phyloP scores from a whole-genome alignment of 2,888 invertebrate genomes.

The Mongoloraphidia duomilia region DNA sequence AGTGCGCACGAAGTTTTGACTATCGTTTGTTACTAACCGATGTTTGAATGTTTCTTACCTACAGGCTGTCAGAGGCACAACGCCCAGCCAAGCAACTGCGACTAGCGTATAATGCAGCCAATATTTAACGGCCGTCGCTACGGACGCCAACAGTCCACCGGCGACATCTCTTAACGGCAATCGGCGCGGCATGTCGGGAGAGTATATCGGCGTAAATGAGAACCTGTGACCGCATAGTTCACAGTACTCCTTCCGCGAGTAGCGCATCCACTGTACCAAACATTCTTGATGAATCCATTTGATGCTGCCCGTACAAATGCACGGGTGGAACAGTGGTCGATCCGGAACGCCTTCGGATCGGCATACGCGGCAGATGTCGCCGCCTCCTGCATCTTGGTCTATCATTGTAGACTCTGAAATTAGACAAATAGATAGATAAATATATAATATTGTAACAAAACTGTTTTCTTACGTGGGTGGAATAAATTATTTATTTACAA shows the following conservation, averaged over 20 bases:
- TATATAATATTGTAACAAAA: too few relatives aligned
- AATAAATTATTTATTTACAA: too few relatives aligned
- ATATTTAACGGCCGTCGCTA: constrained; percentile 84
- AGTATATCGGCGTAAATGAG: constrained; percentile 97
- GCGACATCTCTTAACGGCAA: constrained; percentile 86
- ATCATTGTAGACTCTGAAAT: constrained; percentile 14
- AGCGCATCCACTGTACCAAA: constrained; percentile 97
- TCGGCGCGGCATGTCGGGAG: constrained; percentile 99
- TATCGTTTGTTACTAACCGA: too few relatives aligned
- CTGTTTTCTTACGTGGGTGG: too few relatives aligned
- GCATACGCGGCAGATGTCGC: constrained; percentile 95
- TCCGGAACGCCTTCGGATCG: constrained; percentile 87
- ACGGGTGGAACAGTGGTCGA: constrained; percentile 92
- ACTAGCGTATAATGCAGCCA: constrained; percentile 97
- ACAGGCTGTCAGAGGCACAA: constrained; percentile 92
- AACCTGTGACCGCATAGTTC: constrained; percentile 96
- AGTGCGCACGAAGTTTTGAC: too few relatives aligned
- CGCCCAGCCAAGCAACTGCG: constrained; percentile 91
- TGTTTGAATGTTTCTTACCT: constrained; percentile 16
- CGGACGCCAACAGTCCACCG: constrained; percentile 76
- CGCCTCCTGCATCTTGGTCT: constrained; percentile 40
- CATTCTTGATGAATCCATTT: constrained; percentile 99
- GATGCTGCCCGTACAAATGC: constrained; percentile 97
- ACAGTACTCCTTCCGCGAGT: constrained; percentile 96
- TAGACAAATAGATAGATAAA: too few relatives aligned